These are phyloP conservation scores for Rhodinocichla rosea DNA, from an alignment of 2,113 vertebrate species.

Conservation along the genomic window DNA sequence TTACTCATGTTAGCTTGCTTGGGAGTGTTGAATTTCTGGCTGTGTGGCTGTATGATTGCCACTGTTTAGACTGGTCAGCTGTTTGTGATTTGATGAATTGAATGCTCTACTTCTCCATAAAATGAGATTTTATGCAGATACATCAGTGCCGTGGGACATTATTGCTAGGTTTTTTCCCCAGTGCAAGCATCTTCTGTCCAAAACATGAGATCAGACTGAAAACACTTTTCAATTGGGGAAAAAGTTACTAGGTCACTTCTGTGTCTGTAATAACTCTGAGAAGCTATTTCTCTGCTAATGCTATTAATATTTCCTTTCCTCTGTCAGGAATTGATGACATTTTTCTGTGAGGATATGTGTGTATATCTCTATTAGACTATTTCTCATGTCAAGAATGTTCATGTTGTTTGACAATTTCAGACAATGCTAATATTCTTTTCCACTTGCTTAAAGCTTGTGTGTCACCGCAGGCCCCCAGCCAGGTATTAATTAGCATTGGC, in stretches of 20 bases:
- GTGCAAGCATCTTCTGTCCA: background rate
- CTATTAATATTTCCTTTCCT: background rate
- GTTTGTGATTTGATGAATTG: slow-evolving; percentile 23
- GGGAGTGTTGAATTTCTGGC: background rate
- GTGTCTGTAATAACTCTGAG: background rate
- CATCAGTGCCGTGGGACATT: background rate
- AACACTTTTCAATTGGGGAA: background rate
- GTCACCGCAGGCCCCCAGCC: background rate
- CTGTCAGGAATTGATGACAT: background rate
- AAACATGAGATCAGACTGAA: background rate
- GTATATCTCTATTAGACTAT: background rate
- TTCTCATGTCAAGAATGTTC: background rate
- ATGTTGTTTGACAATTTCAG: slow-evolving; percentile 28
- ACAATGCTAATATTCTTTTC: slow-evolving; percentile 7
- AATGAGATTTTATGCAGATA: slow-evolving; percentile 28
- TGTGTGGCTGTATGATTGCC: background rate
- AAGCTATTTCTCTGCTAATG: background rate
- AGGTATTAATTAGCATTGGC: background rate
- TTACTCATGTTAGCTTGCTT: slow-evolving; percentile 4
- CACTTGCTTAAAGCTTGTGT: slow-evolving; percentile 9
- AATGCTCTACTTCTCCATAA: background rate
- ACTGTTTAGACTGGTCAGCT: background rate
- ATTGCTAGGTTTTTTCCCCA: background rate
- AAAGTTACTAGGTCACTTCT: background rate
- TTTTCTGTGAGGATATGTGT: background rate